Conservation (phyloP, 2,888 invertebrate species). For the Trissoscelio sp. region DNA sequence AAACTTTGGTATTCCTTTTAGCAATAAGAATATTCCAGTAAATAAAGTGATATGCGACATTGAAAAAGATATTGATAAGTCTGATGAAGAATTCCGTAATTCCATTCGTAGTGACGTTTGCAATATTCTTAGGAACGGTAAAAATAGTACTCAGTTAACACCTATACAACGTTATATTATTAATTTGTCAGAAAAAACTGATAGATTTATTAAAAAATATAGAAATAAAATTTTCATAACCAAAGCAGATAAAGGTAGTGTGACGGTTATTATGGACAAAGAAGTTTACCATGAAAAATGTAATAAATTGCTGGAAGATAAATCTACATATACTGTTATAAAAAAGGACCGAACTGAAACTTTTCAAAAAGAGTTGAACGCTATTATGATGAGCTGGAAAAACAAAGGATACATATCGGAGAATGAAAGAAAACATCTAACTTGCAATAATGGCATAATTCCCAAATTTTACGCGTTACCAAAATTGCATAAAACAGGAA, state of each 20-base stretch:
- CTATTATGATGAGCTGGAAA: no score
- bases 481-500: neutral
- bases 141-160: neutral
- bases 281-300: neutral
- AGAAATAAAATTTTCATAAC: constrained; percentile 7
- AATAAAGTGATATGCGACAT: neutral
- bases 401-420: no score
- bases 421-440: no score
- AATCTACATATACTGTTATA: no score
- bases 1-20: neutral
- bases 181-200: neutral
- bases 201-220: constrained; percentile 8
- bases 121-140: constrained; percentile 3
- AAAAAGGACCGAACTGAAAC: no score
- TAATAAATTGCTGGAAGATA: neutral
- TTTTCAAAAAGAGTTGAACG: no score
- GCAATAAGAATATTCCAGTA: neutral
- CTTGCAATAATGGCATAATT: neutral
- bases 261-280: constrained; percentile 19
- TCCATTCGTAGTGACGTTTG: neutral
- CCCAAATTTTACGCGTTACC: neutral
- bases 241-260: constrained; percentile 21
- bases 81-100: neutral
- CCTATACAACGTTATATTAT: neutral
- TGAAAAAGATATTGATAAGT: neutral